These are phyloP conservation scores for Platorchestia sp. DNA, from an alignment of 1,140 invertebrate species.

Conservation along the genomic window DNA sequence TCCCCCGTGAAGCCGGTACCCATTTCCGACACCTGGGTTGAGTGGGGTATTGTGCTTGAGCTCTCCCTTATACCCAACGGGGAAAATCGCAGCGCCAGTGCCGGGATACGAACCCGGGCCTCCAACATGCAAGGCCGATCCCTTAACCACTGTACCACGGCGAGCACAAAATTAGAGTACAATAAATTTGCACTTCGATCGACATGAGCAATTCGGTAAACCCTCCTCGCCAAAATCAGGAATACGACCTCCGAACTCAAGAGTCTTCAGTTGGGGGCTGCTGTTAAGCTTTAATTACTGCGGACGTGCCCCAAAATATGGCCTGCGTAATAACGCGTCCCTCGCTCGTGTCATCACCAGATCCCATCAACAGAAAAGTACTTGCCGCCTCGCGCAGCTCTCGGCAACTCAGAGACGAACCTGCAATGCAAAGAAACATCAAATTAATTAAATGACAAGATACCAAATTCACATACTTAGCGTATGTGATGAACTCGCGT, in stretches of 20 bases:
- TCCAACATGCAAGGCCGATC: too few relatives aligned
- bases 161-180: background rate
- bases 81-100: too few relatives aligned
- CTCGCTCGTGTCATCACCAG: background rate
- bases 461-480: background rate
- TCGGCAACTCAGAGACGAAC: background rate
- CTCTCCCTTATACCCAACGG: too few relatives aligned
- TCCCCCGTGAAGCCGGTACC: too few relatives aligned
- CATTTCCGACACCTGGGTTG: too few relatives aligned
- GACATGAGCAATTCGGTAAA: background rate
- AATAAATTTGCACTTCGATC: background rate
- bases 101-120: too few relatives aligned
- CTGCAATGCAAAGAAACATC: background rate
- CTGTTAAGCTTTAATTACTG: background rate
- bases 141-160: too few relatives aligned
- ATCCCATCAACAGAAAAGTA: background rate
- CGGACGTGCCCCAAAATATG: background rate
- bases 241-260: background rate
- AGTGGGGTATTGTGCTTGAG: too few relatives aligned
- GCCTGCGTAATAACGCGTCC: background rate
- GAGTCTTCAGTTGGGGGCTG: background rate
- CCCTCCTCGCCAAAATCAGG: background rate
- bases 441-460: background rate
- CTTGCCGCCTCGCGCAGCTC: background rate
- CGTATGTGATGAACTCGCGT: too few relatives aligned